Base-by-base conservation (phyloP, 2,888 invertebrate genomes). In the Epinotia ramella region DNA sequence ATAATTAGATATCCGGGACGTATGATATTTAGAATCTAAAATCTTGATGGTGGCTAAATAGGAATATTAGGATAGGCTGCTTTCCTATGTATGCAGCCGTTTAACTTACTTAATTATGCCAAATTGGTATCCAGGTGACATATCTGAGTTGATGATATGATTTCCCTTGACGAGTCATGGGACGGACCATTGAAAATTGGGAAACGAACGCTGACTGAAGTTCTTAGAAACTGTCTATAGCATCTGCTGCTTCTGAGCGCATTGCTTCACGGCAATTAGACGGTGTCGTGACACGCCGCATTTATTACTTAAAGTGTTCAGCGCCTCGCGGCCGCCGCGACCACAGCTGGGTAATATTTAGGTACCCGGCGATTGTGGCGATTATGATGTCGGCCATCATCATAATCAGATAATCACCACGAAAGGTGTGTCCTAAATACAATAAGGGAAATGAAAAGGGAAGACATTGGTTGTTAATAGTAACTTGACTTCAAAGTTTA, bases 211-310 rank as follows among this genome's bases (percentile, higher is more conserved):
- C 16, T 49, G 49, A 49, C 16, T 16, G 6, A 16, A 49, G 16
- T 16, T 16, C 49, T 53, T 6, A 2, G 53, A 16, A 53, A 53
- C 53, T 3, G 49, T 16, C 1, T 40, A 33, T 33, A 46, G 12
- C 46, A 16, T 16, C 49, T 49, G 16, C 16, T 16, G 49, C 49
- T 16, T 16, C 16, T 16, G 49, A 16, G 49, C 49, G 49, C 16
- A 16, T 49, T 49, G 49, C 49, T 6, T 49, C 53, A n/a, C n/a
- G 53, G 53, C n/a, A 53, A 53, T n/a, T n/a, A n/a, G 53, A n/a
- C n/a, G 13, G n/a, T 53, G 53, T 53, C 53, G 53, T 53, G 53
- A 53, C 53, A 53, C 53, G 53, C 16, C 53, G 53, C 53, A 53
- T 53, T 53, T 53, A 6, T 53, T 53, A 16, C 16, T 53, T 6